A percentile compares a stretch with the other conserved stretches of the same genome.
phyloP scores from a whole-genome alignment of 2,797 vertebrate species.

The Channallabes apus region DNA sequence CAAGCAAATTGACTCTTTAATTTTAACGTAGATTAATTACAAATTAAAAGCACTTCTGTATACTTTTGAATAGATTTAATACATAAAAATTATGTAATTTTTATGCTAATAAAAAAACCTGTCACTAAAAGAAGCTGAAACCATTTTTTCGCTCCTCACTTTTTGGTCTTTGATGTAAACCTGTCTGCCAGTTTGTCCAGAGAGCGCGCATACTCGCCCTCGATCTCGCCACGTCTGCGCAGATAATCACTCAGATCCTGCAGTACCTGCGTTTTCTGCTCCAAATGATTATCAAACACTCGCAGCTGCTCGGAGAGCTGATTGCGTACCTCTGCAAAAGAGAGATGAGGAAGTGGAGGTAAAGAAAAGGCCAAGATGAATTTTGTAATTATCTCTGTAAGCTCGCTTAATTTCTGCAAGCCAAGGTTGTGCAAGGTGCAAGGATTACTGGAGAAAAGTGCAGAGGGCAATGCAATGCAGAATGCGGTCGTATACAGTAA shows the following conservation, averaged over 20 bases:
- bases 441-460: background rate
- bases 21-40: background rate
- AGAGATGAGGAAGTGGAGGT: background rate
- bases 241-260: slow-evolving; percentile 77
- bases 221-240: slow-evolving; percentile 74
- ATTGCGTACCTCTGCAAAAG: slow-evolving; percentile 70
- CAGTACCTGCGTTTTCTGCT: slow-evolving; percentile 77
- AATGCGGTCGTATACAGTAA: background rate
- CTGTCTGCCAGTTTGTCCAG: slow-evolving; percentile 74
- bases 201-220: slow-evolving; percentile 75
- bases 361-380: background rate
- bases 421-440: background rate
- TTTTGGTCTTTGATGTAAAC: slow-evolving; percentile 71
- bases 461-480: background rate
- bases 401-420: background rate
- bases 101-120: background rate
- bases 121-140: slow-evolving; percentile 1
- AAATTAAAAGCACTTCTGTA: background rate
- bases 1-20: no score
- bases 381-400: slow-evolving; percentile 2
- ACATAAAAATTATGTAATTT: background rate
- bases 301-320: slow-evolving; percentile 78
- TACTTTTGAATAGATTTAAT: background rate
- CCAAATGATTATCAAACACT: slow-evolving; percentile 73
- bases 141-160: slow-evolving; percentile 55